A percentile compares a stretch with the other conserved stretches of the same genome.
Conservation (phyloP, 2,888 invertebrate genomes). For the Agrilus biguttatus region DNA sequence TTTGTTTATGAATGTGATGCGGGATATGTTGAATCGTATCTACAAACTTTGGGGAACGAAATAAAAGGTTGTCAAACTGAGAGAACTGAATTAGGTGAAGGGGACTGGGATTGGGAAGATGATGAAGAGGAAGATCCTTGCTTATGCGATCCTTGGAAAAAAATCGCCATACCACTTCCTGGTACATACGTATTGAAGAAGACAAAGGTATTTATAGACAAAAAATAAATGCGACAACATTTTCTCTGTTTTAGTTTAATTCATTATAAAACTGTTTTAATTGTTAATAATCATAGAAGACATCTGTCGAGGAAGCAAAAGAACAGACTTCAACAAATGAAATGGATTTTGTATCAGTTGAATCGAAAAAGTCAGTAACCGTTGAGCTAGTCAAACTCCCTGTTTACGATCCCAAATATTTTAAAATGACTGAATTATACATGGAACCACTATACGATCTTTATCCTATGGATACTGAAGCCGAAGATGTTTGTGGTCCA, state of each 20-base stretch:
- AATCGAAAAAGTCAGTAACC: too few species aligned
- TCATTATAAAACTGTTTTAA: too few species aligned
- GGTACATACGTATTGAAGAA: constrained; percentile 5
- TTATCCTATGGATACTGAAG: constrained; percentile 8
- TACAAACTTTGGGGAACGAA: constrained; percentile 4
- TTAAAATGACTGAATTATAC: constrained; percentile 12
- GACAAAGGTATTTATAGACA: background rate
- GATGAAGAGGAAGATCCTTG: background rate
- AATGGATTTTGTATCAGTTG: too few species aligned
- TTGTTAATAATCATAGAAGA: too few species aligned
- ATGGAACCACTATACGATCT: constrained; percentile 12
- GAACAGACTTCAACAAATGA: too few species aligned
- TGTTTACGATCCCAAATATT: constrained; percentile 10
- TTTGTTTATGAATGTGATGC: constrained; percentile 8
- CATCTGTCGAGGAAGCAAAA: background rate
- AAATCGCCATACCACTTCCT: constrained; percentile 3
- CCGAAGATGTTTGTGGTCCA: constrained; percentile 7
- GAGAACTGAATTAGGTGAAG: background rate
- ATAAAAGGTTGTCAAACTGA: constrained; percentile 8
- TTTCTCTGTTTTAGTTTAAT: too few species aligned
- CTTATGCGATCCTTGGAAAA: constrained; percentile 3
- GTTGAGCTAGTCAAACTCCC: constrained; percentile 1
- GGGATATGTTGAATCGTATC: constrained; percentile 8
- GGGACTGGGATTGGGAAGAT: background rate
- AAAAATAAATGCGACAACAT: too few species aligned